A percentile compares a stretch with the other conserved stretches of the same genome.
Conservation (phyloP, 2,113 vertebrate species). For the Thymallus thymallus region DNA sequence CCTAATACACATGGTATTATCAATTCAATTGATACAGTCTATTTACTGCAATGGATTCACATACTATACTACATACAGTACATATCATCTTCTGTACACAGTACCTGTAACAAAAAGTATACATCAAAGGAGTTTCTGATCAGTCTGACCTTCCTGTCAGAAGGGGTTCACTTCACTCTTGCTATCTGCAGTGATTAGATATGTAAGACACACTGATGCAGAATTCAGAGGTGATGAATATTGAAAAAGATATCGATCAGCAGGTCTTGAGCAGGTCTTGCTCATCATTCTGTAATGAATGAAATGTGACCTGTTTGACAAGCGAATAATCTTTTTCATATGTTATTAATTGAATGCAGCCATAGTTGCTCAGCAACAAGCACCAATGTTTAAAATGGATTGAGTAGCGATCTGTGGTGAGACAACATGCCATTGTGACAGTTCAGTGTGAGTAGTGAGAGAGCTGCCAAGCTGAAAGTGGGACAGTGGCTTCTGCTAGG, state of each 20-base stretch:
- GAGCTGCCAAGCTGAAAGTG: slow-evolving; percentile 32
- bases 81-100: neutral
- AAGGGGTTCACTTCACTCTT: neutral
- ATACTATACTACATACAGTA: neutral
- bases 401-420: neutral
- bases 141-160: neutral
- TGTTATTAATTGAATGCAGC: slow-evolving; percentile 11
- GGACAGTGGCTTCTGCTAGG: slow-evolving; percentile 23
- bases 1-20: neutral
- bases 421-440: neutral
- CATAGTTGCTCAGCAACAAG: slow-evolving; percentile 43
- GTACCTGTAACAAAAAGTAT: no score
- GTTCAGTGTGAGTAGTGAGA: neutral
- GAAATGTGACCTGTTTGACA: slow-evolving; percentile 17
- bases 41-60: neutral
- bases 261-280: neutral
- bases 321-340: neutral
- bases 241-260: neutral
- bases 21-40: neutral
- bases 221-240: neutral
- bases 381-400: slow-evolving; percentile 22
- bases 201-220: neutral
- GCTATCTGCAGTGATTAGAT: neutral
- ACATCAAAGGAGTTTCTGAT: neutral
- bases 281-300: slow-evolving; percentile 3